These are phyloP conservation scores for Cherax destructor DNA, from an alignment of 1,140 invertebrate species.

Conservation along the genomic window DNA sequence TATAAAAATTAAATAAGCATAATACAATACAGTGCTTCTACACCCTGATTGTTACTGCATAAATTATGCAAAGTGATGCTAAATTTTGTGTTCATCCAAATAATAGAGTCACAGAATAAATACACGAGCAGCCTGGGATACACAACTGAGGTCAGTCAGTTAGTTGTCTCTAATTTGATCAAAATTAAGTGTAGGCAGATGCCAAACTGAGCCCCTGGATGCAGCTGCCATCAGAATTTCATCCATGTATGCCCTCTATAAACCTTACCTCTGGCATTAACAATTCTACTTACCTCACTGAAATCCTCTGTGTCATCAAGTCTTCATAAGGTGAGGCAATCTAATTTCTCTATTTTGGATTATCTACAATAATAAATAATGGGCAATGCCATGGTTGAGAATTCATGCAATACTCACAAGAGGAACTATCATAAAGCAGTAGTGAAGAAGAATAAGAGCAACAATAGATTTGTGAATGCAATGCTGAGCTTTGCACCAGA, in stretches of 20 bases:
- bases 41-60: background rate
- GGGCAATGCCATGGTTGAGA: constrained; percentile 31
- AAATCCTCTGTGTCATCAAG: background rate
- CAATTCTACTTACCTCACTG: background rate
- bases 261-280: constrained; percentile 23
- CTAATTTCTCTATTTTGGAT: constrained; percentile 6
- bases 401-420: constrained; percentile 18
- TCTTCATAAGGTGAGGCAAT: constrained; percentile 15
- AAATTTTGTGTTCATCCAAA: background rate
- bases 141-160: background rate
- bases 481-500: constrained; percentile 35
- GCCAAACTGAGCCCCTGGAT: constrained; percentile 37
- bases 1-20: too few relatives aligned
- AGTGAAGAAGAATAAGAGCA: constrained; percentile 28
- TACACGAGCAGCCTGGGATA: background rate
- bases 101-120: background rate
- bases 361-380: constrained; percentile 15
- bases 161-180: background rate
- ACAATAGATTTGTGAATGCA: constrained; percentile 31
- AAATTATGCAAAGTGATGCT: background rate
- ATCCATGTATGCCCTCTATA: constrained; percentile 43
- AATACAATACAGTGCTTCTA: too few relatives aligned
- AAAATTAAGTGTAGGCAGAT: background rate
- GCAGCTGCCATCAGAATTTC: constrained; percentile 42
- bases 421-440: constrained; percentile 39